Evolutionary conservation across 2,113 vertebrate species (phyloP).

Genomic region (Centropus bengalensis): DNA sequence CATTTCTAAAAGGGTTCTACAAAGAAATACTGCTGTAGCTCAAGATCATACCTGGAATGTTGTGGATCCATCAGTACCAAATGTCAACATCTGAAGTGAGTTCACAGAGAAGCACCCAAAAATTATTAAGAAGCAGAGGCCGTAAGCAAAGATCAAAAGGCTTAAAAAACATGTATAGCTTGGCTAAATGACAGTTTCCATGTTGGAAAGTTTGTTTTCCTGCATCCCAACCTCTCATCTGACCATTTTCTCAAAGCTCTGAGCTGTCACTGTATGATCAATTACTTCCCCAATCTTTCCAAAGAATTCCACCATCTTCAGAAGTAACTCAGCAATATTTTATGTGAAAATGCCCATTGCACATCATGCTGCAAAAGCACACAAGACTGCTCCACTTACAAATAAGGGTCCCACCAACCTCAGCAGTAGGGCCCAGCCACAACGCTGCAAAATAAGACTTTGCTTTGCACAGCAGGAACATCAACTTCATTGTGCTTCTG

Average conservation of each 20-base stretch:
- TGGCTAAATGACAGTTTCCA: constrained; percentile 50
- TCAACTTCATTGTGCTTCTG: neutral
- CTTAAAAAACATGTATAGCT: constrained; percentile 19
- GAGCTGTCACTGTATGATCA: constrained; percentile 65
- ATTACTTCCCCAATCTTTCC: constrained; percentile 38
- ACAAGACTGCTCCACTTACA: neutral
- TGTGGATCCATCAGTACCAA: neutral
- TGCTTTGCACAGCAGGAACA: neutral
- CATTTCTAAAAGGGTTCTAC: neutral
- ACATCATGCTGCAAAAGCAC: neutral
- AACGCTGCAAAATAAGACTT: neutral
- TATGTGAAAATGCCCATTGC: constrained; percentile 28
- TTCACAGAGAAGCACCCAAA: constrained; percentile 10
- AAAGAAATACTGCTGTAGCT: neutral
- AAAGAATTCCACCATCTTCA: constrained; percentile 40
- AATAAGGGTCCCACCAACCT: neutral
- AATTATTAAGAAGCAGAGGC: neutral
- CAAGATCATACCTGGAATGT: neutral
- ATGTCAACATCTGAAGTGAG: neutral
- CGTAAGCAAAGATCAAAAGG: constrained; percentile 2
- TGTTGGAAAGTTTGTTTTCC: constrained; percentile 53
- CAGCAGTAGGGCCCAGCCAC: neutral
- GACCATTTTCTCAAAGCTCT: constrained; percentile 36
- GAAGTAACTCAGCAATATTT: constrained; percentile 38
- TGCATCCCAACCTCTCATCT: constrained; percentile 15